A percentile compares a stretch with the other conserved stretches of the same genome.
Evolutionary conservation across 1,140 invertebrate species (phyloP).

Genomic region (Eulimnadia texana): DNA sequence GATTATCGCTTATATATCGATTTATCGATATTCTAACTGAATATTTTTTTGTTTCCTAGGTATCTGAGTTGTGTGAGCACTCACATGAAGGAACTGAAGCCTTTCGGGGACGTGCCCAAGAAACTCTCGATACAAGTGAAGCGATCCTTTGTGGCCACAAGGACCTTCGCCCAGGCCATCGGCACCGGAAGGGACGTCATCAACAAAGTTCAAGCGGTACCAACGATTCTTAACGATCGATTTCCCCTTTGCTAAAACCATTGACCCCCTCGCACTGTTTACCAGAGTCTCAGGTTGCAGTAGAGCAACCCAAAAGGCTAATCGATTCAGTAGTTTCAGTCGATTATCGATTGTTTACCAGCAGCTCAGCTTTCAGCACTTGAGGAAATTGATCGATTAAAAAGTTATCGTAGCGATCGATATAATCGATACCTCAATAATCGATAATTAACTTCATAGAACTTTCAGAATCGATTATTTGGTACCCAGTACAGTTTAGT

Average conservation of each 20-base stretch:
- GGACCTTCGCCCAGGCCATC: constrained; percentile 81
- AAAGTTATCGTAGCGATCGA: too few relatives aligned
- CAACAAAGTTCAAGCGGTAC: constrained; percentile 63
- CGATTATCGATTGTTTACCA: too few relatives aligned
- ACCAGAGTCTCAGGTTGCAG: too few relatives aligned
- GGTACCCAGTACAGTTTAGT: constrained; percentile 5
- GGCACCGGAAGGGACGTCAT: constrained; percentile 66
- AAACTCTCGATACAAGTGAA: constrained; percentile 78
- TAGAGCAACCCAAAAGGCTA: too few relatives aligned
- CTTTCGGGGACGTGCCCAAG: constrained; percentile 84
- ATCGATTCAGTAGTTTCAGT: too few relatives aligned
- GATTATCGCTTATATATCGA: neutral
- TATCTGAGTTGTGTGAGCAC: constrained; percentile 73
- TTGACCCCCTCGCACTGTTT: too few relatives aligned
- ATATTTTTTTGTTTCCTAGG: constrained; percentile 31
- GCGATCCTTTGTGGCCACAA: constrained; percentile 81
- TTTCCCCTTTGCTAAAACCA: neutral
- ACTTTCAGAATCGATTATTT: neutral
- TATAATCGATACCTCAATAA: too few relatives aligned
- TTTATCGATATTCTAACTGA: neutral
- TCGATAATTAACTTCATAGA: too few relatives aligned
- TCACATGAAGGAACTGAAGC: constrained; percentile 81
- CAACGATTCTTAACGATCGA: constrained; percentile 21
- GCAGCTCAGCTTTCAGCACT: too few relatives aligned
- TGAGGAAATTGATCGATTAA: too few relatives aligned